Evolutionary conservation across 2,888 invertebrate species (phyloP).

Genomic region (Oscheius myriophilus): DNA sequence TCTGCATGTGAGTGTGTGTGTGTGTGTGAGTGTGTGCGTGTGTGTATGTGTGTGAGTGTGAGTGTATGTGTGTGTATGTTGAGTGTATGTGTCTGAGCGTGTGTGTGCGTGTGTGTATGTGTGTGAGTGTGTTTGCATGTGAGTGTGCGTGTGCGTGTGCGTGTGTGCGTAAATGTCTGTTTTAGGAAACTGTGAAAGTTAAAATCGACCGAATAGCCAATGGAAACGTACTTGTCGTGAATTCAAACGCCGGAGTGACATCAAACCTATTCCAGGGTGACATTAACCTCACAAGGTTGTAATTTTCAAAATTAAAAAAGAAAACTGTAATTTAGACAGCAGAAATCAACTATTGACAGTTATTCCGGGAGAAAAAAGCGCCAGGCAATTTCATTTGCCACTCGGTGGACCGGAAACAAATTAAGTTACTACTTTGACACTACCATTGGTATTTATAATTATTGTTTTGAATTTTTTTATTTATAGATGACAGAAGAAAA

Average conservation of each 20-base stretch:
- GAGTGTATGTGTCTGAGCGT: too few species aligned
- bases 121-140: too few species aligned
- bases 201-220: not conserved
- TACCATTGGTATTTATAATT: not conserved
- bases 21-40: too few species aligned
- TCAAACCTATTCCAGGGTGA: conserved; percentile 13
- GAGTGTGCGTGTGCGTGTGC: too few species aligned
- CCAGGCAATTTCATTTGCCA: conserved; percentile 18
- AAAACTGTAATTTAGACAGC: conserved; percentile 1
- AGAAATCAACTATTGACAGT: conserved; percentile 1
- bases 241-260: conserved; percentile 2
- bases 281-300: conserved; percentile 10
- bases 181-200: not conserved
- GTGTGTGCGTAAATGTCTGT: too few species aligned
- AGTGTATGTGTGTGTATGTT: too few species aligned
- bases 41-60: too few species aligned
- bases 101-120: too few species aligned
- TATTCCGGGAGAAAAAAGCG: not conserved
- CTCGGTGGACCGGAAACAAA: conserved; percentile 13
- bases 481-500: not conserved
- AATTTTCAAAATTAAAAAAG: not conserved
- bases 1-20: too few species aligned
- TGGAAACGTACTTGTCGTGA: not conserved
- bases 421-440: conserved; percentile 13
- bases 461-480: not conserved